Conservation (phyloP, 2,888 invertebrate species). For the Celastrina argiolus region DNA sequence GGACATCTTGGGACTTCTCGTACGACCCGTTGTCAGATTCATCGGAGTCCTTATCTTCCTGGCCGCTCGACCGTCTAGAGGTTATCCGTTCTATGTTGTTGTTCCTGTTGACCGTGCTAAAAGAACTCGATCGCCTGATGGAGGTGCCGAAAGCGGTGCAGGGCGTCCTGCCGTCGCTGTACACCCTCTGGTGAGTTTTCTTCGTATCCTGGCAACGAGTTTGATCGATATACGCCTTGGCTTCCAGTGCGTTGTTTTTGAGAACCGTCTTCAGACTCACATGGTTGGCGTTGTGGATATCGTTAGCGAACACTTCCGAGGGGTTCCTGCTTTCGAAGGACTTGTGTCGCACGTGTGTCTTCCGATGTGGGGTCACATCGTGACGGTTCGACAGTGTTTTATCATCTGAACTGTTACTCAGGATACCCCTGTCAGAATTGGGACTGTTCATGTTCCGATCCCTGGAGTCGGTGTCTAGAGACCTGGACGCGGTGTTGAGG, state of each 20-base stretch:
- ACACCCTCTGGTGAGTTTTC: slow-evolving; percentile 52
- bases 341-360: slow-evolving; percentile 74
- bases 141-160: slow-evolving; percentile 59
- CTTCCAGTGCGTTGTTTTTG: slow-evolving; percentile 65
- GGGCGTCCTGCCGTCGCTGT: slow-evolving; percentile 49
- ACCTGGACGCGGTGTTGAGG: slow-evolving; percentile 58
- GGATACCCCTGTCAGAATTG: slow-evolving; percentile 52
- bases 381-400: slow-evolving; percentile 66
- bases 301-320: slow-evolving; percentile 56
- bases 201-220: slow-evolving; percentile 57
- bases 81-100: slow-evolving; percentile 59
- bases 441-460: slow-evolving; percentile 71
- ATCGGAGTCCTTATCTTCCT: slow-evolving; percentile 62
- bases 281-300: slow-evolving; percentile 57
- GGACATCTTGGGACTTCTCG: slow-evolving; percentile 60
- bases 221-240: slow-evolving; percentile 61
- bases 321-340: slow-evolving; percentile 69
- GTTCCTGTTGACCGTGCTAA: slow-evolving; percentile 72
- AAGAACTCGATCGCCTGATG: slow-evolving; percentile 83
- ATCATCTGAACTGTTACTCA: slow-evolving; percentile 69
- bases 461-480: slow-evolving; percentile 57
- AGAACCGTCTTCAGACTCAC: slow-evolving; percentile 65
- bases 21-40: slow-evolving; percentile 66
- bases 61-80: slow-evolving; percentile 55
- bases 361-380: slow-evolving; percentile 66